Evolutionary conservation across 2,888 invertebrate species (phyloP).

Genomic region (Harpagoxenus sublaevis): DNA sequence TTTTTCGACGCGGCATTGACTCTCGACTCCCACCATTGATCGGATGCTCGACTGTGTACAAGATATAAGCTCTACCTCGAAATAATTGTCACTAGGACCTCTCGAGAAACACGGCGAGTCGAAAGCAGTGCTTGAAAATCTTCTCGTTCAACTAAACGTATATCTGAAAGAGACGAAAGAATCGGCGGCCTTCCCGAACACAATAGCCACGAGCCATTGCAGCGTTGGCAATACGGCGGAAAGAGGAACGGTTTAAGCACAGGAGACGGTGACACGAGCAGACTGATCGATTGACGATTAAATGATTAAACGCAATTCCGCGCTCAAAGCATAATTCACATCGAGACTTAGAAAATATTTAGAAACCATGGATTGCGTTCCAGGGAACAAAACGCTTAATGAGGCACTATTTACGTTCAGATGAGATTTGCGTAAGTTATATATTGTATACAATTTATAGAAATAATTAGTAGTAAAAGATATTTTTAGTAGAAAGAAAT

Average conservation of each 20-base stretch:
- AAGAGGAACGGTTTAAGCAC: conserved; percentile 56
- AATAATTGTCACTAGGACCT: conserved; percentile 28
- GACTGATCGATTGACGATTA: conserved; percentile 63
- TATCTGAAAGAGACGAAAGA: conserved; percentile 35
- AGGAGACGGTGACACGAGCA: conserved; percentile 47
- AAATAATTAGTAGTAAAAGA: not conserved
- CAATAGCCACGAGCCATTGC: conserved; percentile 64
- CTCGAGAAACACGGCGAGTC: not conserved
- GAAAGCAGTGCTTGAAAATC: conserved; percentile 16
- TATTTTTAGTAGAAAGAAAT: too few species aligned
- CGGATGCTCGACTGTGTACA: not conserved
- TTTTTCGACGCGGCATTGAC: not conserved
- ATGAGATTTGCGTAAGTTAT: not conserved
- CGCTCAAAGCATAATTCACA: conserved; percentile 21
- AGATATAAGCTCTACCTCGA: conserved; percentile 1
- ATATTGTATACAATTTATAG: not conserved
- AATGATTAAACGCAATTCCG: conserved; percentile 45
- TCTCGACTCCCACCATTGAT: not conserved
- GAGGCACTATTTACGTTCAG: not conserved
- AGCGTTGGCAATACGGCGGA: conserved; percentile 53
- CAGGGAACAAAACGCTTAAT: not conserved
- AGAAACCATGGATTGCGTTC: not conserved
- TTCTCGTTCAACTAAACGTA: conserved; percentile 34
- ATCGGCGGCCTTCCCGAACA: conserved; percentile 50
- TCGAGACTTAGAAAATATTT: not conserved